Evolutionary conservation across 2,888 invertebrate genomes (phyloP), one percentile per base, ranked within the genome.

Genomic region (Hypomecis atomaria): DNA sequence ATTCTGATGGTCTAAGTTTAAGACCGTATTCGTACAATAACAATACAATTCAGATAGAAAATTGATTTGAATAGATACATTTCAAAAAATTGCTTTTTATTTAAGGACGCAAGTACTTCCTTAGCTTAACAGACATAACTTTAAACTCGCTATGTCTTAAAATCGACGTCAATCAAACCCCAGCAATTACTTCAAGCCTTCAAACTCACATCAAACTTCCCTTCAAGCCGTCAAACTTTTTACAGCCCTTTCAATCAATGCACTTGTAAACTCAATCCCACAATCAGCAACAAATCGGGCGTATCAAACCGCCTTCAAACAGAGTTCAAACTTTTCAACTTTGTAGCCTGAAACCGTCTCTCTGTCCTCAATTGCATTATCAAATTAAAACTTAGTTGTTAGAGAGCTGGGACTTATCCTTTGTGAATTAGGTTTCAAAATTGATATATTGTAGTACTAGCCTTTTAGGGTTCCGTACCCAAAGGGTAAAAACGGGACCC

Each of bases 301-400:
- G 43, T 55, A 54, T 52, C 61, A 52, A 59, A 62, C 68, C 63
- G 55, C 61, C 65, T 43, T 71, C 69, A 69, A 71, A 23, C 23
- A 1, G 3, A 23, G 23, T 23, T 23, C 23, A 23, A 71, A 62
- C 55, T 67, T 70, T 57, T 13, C 58, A 59, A 63, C 63, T 63
- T 49, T 57, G 45, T 57, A 37, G 13, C 47, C 64, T 65, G 65
- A 59, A 64, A 40, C 69, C 72, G 65, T 71, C 64, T 76, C 59
- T 73, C 60, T 69, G 59, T 56, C 56, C 59, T 43, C 79, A 83
- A 85, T 84, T 76, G 78, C 76, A 82, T 85, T 84, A 84, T 79
- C 77, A 71, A 77, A 40, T 52, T 9, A 49, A 48, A 50, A 48
- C 10, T 11, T 50, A 37, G 49, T 23, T 23, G 23, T 23, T 23